These are phyloP conservation scores for Dyspetes luteomarginatus DNA, from an alignment of 2,888 invertebrate species.

Conservation along the genomic window DNA sequence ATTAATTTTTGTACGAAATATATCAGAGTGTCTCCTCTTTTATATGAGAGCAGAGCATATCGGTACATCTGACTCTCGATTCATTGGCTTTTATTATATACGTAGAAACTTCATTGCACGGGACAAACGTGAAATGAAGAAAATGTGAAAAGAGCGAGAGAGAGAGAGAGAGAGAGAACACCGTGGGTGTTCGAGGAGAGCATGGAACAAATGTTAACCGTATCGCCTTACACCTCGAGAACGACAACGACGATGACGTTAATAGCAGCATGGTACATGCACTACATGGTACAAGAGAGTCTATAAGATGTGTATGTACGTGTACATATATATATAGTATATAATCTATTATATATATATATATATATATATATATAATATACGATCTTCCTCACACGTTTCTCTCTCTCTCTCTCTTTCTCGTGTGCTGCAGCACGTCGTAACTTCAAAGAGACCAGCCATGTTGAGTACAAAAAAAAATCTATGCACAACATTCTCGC, in stretches of 20 bases:
- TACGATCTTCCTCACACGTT: conserved; percentile 49
- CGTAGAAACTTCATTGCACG: conserved; percentile 26
- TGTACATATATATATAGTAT: conserved; percentile 7
- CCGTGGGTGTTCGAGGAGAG: conserved; percentile 64
- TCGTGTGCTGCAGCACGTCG: conserved; percentile 25
- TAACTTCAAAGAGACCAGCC: conserved; percentile 33
- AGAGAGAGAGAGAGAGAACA: conserved; percentile 40
- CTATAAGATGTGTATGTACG: conserved; percentile 7
- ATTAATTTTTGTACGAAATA: too few relatives aligned
- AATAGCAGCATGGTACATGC: conserved; percentile 59
- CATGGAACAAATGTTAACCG: conserved; percentile 63
- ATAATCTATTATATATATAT: conserved; percentile 39
- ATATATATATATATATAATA: conserved; percentile 4
- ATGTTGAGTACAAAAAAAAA: conserved; percentile 4
- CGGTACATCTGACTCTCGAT: conserved; percentile 2
- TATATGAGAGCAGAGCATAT: background rate
- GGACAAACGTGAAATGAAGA: conserved; percentile 34
- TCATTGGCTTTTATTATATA: conserved; percentile 13
- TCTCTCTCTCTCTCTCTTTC: conserved; percentile 16
- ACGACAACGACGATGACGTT: conserved; percentile 58
- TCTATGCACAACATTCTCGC: conserved; percentile 31
- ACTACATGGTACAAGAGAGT: conserved; percentile 38
- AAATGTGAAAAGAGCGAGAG: conserved; percentile 9
- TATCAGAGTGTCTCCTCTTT: too few relatives aligned
- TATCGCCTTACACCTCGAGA: conserved; percentile 67